Evolutionary conservation across 2,113 vertebrate species (phyloP), one percentile per base, ranked within the genome.

Genomic region (Halichoeres trimaculatus): DNA sequence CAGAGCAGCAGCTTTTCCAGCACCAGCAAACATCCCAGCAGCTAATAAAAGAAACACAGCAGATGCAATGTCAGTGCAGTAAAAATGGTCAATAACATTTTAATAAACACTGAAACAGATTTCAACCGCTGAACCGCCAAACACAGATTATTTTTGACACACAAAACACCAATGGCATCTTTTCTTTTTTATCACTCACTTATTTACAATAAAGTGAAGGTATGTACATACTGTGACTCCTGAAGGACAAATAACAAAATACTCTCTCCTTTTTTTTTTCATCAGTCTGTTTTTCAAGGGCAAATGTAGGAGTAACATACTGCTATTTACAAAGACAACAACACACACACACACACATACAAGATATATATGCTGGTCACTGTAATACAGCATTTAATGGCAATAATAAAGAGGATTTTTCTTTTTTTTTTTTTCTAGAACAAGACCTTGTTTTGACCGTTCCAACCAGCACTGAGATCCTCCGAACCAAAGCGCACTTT

Each of bases 21-120:
- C 38, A 40, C 30, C 30, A 30, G 8, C 26, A 41, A 70, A 81
- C 38, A 60, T 16, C 50, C 45, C 43, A 45, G 47, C 45, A 36
- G 23, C 52, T 45, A 35, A 65, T 23, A 52, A 78, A 90, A 86
- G 67, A 82, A 90, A 1, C 40, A 78, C 56, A 86, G 74, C 59
- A 84, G 91, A 93, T 87, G 91, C 90, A 83, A 91, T 68, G 74
- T 78, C 74, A 79, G 74, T 41, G 93, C 93, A 87, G 88, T 91
- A 94, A 90, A 94, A 92, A 93, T 89, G 87, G 45, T 83, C 76
- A 85, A 92, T 86, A 84, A 89, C 84, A 86, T 90, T 93, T 92
- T 94, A 95, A 95, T 95, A 95, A 95, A 95, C 95, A 96, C 93
- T 93, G 93, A 95, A 94, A 95, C 95, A 94, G 90, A 85, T 93